phyloP scores from a whole-genome alignment of 2,888 invertebrate species.

The Hydraecia micacea region DNA sequence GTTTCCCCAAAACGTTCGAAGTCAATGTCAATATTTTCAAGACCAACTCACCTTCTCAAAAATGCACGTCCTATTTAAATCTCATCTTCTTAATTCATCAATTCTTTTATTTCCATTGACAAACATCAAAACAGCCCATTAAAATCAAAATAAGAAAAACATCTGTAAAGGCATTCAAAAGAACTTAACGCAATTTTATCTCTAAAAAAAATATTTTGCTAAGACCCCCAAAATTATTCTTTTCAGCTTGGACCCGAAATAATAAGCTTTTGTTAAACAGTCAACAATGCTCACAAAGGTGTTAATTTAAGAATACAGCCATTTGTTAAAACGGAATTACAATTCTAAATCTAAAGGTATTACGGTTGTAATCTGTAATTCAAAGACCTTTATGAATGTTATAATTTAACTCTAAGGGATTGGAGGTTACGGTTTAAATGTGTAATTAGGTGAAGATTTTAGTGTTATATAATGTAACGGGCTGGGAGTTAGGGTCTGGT shows the following conservation, averaged over 20 bases:
- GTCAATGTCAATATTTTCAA: background rate
- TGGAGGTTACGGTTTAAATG: conserved; percentile 35
- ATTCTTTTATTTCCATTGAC: conserved; percentile 43
- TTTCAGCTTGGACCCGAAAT: conserved; percentile 47
- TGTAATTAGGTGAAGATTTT: conserved; percentile 50
- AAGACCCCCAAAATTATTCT: conserved; percentile 53
- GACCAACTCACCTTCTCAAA: conserved; percentile 3
- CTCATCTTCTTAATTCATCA: conserved; percentile 26
- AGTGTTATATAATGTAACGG: conserved; percentile 13
- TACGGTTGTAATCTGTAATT: conserved; percentile 59
- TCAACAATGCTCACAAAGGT: conserved; percentile 59
- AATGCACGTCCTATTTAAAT: conserved; percentile 28
- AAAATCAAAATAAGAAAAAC: conserved; percentile 46
- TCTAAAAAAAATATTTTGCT: conserved; percentile 42
- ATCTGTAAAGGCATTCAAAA: conserved; percentile 32
- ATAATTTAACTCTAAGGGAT: conserved; percentile 48
- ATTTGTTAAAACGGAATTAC: conserved; percentile 58
- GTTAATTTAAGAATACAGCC: conserved; percentile 60
- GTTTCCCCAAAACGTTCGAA: background rate
- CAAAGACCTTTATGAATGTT: conserved; percentile 51
- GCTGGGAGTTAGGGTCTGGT: background rate
- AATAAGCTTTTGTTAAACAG: conserved; percentile 62
- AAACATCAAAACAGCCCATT: conserved; percentile 34
- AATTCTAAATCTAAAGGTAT: conserved; percentile 58
- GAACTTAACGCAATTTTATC: conserved; percentile 49